Conservation (phyloP, 2,113 vertebrate genomes). For the Pluvianellus socialis region DNA sequence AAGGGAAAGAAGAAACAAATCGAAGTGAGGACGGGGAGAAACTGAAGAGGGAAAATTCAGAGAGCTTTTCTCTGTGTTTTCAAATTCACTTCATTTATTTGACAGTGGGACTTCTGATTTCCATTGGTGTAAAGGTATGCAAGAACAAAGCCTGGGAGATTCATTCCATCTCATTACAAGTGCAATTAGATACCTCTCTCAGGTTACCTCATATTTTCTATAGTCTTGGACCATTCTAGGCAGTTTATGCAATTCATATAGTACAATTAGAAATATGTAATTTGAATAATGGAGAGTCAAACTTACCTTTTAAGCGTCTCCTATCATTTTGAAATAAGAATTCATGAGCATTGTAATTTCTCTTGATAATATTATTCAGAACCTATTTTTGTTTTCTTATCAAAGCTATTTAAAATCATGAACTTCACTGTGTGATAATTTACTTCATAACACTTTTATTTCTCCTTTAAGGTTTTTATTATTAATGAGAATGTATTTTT, state of each 20-base stretch:
- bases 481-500: conserved; percentile 64
- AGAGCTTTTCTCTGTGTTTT: not conserved
- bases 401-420: conserved; percentile 46
- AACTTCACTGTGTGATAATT: conserved; percentile 23
- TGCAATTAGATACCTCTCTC: not conserved
- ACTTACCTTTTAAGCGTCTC: not conserved
- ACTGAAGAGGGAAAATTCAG: not conserved
- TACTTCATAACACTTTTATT: conserved; percentile 50
- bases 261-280: conserved; percentile 9
- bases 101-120: not conserved
- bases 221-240: not conserved
- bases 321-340: conserved; percentile 11
- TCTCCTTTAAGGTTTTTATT: conserved; percentile 67
- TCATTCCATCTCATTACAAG: not conserved
- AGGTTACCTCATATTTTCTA: not conserved
- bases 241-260: not conserved
- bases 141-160: not conserved
- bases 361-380: conserved; percentile 13
- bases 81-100: not conserved
- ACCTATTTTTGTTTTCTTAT: conserved; percentile 49
- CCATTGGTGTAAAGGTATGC: not conserved
- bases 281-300: conserved; percentile 10
- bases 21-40: not conserved
- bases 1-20: not conserved
- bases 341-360: not conserved